Percentiles rank a stretch among this genome's conserved stretches.
Evolutionary conservation across 2,113 vertebrate species (phyloP).

Genomic region (Bufo gargarizans): DNA sequence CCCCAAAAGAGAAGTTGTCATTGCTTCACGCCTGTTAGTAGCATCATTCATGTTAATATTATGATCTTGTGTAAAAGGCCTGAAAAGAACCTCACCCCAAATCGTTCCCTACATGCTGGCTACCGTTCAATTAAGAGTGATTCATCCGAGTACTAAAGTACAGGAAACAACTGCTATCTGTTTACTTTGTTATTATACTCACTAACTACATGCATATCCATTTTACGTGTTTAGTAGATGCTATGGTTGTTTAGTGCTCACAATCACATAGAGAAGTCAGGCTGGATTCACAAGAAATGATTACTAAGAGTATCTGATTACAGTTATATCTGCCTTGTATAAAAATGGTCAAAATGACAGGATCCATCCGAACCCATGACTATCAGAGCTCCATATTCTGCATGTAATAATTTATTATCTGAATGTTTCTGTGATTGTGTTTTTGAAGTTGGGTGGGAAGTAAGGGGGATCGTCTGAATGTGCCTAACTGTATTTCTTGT

Average conservation of each 20-base stretch:
- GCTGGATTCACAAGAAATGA: neutral
- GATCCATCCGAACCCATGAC: neutral
- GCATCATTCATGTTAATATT: neutral
- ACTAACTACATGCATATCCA: neutral
- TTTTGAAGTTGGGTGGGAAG: neutral
- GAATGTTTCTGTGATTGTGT: neutral
- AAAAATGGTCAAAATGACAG: neutral
- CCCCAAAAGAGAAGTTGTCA: neutral
- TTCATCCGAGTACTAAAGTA: neutral
- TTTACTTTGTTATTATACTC: neutral
- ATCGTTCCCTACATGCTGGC: neutral
- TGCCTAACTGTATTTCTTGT: neutral
- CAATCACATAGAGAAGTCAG: neutral
- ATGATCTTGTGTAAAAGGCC: neutral
- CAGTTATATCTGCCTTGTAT: neutral
- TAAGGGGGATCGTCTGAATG: neutral
- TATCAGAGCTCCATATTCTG: neutral
- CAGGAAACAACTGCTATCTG: neutral
- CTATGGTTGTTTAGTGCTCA: no score
- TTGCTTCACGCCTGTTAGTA: neutral
- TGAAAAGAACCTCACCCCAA: neutral
- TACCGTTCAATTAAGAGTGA: neutral
- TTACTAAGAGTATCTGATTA: no score
- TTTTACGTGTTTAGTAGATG: neutral
- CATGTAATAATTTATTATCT: slow-evolving; percentile 7